Base-by-base conservation (phyloP, 1,140 invertebrate genomes). In the Cydia pomonella region DNA sequence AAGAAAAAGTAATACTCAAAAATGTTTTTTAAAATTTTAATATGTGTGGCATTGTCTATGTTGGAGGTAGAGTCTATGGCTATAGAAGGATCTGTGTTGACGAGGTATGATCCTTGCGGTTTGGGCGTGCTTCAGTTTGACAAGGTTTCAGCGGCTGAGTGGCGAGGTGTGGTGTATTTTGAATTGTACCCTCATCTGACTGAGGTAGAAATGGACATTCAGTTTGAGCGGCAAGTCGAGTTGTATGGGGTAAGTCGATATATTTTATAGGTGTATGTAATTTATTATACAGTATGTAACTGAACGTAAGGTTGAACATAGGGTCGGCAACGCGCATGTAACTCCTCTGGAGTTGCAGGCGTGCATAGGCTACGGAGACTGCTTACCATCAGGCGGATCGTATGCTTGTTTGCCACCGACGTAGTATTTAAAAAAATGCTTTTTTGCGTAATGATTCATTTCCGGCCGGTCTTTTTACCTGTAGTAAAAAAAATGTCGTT, bases 91-190 rank as follows among this genome's bases (percentile, higher is more conserved):
- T 79, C 85, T 0, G 77, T 80, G 21, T 76, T 87, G 23, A 88
- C 85, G 23, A 85, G 82, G 75, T 91, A 91, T 63, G 86, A 87
- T 53, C 91, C 91, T 13, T 92, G 91, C 75, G 86, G 84, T 29
- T 79, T 91, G 27, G 89, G 85, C 3, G 76, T 87, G 9, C 79
- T 92, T 73, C 80, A 88, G 83, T 91, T 92, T 77, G 88, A 91
- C 66, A 89, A 82, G 78, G 33, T 90, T 29, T 76, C 80, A n/a
- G 77, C 84, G 64, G 80, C 77, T 62, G 25, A 85, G 38, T 92
- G 91, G 91, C 73, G 77, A 50, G 86, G 83, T 25, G 81, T 84
- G 25, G 63, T 92, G 33, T 81, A 88, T 80, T 79, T 91, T 71
- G 79, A 77, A 33, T 64, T 89, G 10, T 89, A 89, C 71, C 78